Evolutionary conservation across 2,113 vertebrate genomes (phyloP).

Genomic region (Tinamus guttatus): DNA sequence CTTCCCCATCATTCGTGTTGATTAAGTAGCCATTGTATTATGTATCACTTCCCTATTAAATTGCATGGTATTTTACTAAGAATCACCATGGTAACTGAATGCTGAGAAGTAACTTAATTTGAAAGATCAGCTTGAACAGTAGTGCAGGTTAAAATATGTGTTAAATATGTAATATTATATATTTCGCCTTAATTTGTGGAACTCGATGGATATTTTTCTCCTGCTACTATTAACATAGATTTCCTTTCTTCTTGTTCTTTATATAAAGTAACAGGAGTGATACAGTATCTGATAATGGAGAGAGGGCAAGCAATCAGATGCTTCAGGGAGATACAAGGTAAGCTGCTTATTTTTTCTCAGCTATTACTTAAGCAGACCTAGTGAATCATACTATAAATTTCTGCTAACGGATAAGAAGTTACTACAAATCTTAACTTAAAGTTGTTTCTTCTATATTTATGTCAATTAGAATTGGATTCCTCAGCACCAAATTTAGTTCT

Average conservation of each 20-base stretch:
- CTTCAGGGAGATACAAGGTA: slow-evolving; percentile 80
- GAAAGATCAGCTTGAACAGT: neutral
- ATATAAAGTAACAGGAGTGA: slow-evolving; percentile 80
- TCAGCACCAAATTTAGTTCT: neutral
- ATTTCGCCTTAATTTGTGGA: neutral
- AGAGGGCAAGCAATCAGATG: slow-evolving; percentile 67
- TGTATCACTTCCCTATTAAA: neutral
- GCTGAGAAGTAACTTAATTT: neutral
- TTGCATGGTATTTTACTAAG: neutral
- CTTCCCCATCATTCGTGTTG: neutral
- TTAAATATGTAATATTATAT: neutral
- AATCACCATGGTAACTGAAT: neutral
- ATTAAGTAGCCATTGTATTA: neutral
- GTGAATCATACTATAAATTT: neutral
- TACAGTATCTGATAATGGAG: slow-evolving; percentile 68
- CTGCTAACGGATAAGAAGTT: neutral
- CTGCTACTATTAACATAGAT: neutral
- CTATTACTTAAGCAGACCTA: neutral
- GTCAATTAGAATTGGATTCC: neutral
- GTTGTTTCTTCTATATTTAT: neutral
- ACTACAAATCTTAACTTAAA: neutral
- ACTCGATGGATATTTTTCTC: neutral
- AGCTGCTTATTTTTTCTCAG: neutral
- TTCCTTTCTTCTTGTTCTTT: neutral
- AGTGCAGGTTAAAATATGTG: neutral